Evolutionary conservation across 2,113 vertebrate genomes (phyloP).

Genomic region (Channa argus): DNA sequence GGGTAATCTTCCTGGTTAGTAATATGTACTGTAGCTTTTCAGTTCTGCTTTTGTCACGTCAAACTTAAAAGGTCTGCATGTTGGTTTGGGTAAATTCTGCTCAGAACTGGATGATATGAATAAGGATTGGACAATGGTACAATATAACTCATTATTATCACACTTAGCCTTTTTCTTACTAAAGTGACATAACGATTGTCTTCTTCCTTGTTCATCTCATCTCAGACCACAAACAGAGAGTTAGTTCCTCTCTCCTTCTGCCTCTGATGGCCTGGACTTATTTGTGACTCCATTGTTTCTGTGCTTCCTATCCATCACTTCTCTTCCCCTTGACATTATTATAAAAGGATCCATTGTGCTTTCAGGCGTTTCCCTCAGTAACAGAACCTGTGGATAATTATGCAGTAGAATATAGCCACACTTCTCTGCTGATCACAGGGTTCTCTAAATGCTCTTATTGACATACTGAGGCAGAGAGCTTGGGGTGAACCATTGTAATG

Average conservation of each 20-base stretch:
- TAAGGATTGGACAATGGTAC: constrained; percentile 48
- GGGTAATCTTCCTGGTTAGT: constrained; percentile 44
- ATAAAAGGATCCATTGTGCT: constrained; percentile 59
- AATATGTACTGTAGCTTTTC: constrained; percentile 35
- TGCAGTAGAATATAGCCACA: constrained; percentile 42
- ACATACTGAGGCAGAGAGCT: constrained; percentile 33
- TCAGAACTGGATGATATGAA: constrained; percentile 49
- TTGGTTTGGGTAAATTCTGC: constrained; percentile 44
- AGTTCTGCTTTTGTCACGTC: constrained; percentile 59
- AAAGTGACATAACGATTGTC: constrained; percentile 24
- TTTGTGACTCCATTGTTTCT: constrained; percentile 70
- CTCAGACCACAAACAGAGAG: constrained; percentile 41
- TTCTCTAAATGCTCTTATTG: constrained; percentile 50
- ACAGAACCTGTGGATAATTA: constrained; percentile 42
- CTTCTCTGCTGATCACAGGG: constrained; percentile 36
- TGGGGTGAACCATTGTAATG: constrained; percentile 66
- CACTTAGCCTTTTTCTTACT: constrained; percentile 20
- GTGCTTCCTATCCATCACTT: constrained; percentile 71
- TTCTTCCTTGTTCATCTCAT: constrained; percentile 66
- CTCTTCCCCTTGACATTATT: constrained; percentile 71
- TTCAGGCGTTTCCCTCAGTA: constrained; percentile 56
- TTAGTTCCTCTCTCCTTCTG: constrained; percentile 41
- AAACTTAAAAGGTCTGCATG: constrained; percentile 44
- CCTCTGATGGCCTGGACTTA: constrained; percentile 46
- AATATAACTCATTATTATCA: constrained; percentile 11